Percentiles rank a stretch among this genome's conserved stretches.
Conservation (phyloP, 2,113 vertebrate species). For the Festucalex cinctus region DNA sequence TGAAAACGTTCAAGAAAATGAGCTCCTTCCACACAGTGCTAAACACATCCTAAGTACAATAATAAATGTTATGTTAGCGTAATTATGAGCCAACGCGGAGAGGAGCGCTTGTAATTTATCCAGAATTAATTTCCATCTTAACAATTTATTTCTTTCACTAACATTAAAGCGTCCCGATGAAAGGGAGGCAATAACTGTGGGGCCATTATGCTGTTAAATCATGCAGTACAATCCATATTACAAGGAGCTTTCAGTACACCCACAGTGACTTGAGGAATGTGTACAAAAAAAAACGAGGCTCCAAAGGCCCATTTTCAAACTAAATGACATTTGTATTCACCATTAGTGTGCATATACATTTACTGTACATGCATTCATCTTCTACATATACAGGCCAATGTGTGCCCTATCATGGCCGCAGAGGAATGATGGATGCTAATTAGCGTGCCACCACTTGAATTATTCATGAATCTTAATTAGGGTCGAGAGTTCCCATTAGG, state of each 20-base stretch:
- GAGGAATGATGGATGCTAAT: slow-evolving; percentile 75
- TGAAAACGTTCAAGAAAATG: slow-evolving; percentile 9
- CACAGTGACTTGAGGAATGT: background rate
- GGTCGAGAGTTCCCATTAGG: slow-evolving; percentile 69
- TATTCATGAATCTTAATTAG: slow-evolving; percentile 80
- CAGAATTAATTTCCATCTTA: slow-evolving; percentile 59
- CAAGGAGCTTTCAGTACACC: slow-evolving; percentile 24
- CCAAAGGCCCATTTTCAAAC: slow-evolving; percentile 23
- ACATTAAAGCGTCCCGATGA: slow-evolving; percentile 52
- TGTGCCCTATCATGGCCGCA: slow-evolving; percentile 49
- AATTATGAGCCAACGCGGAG: slow-evolving; percentile 42
- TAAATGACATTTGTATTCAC: background rate
- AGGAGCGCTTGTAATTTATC: slow-evolving; percentile 57
- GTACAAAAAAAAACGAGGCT: background rate
- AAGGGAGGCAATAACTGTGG: slow-evolving; percentile 52
- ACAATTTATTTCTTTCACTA: slow-evolving; percentile 65
- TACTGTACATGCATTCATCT: slow-evolving; percentile 38
- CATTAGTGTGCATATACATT: slow-evolving; percentile 30
- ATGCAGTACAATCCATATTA: slow-evolving; percentile 25
- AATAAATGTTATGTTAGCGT: slow-evolving; percentile 38
- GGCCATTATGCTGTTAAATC: slow-evolving; percentile 57
- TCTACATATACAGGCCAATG: slow-evolving; percentile 11
- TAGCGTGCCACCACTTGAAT: slow-evolving; percentile 69
- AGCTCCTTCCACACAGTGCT: slow-evolving; percentile 20
- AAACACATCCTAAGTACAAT: slow-evolving; percentile 41